phyloP scores from a whole-genome alignment of 2,888 invertebrate genomes.

The Macrostomum cliftonense region DNA sequence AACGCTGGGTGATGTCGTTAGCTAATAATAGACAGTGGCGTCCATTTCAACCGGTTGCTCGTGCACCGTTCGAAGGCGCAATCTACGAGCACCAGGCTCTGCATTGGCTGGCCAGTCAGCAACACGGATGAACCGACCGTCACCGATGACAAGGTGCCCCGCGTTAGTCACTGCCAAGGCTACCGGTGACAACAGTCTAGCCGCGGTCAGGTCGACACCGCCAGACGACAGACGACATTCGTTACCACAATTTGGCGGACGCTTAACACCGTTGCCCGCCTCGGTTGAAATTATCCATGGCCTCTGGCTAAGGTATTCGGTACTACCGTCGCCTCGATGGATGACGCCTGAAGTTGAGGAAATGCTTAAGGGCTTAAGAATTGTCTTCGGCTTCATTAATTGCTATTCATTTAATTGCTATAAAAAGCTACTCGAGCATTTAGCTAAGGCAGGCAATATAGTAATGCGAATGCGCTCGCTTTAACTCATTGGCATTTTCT shows the following conservation, averaged over 20 bases:
- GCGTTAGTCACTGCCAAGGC: constrained; percentile 83
- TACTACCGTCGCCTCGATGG: constrained; percentile 88
- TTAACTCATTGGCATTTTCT: no score
- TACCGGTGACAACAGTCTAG: constrained; percentile 59
- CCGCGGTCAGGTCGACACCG: constrained; percentile 18
- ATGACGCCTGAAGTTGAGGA: constrained; percentile 77
- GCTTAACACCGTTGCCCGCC: constrained; percentile 66
- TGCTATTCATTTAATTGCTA: no score
- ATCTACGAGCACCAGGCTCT: constrained; percentile 19
- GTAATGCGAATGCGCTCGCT: no score
- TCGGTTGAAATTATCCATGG: constrained; percentile 71
- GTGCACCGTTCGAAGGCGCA: neutral
- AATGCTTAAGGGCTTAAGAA: no score
- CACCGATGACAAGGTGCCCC: constrained; percentile 86
- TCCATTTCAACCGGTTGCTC: neutral
- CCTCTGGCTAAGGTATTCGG: constrained; percentile 69
- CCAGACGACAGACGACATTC: constrained; percentile 50
- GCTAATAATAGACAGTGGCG: no score
- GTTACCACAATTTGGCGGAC: constrained; percentile 58
- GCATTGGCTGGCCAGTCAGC: neutral
- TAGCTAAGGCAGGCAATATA: no score
- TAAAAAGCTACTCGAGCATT: no score
- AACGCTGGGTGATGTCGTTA: no score
- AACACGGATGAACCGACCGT: constrained; percentile 71
- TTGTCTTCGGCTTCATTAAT: no score